Evolutionary conservation across 92 coral and sea anemone genomes (phyloP), one percentile per base, ranked within the genome.

Genomic region (Plumapathes pennacea): DNA sequence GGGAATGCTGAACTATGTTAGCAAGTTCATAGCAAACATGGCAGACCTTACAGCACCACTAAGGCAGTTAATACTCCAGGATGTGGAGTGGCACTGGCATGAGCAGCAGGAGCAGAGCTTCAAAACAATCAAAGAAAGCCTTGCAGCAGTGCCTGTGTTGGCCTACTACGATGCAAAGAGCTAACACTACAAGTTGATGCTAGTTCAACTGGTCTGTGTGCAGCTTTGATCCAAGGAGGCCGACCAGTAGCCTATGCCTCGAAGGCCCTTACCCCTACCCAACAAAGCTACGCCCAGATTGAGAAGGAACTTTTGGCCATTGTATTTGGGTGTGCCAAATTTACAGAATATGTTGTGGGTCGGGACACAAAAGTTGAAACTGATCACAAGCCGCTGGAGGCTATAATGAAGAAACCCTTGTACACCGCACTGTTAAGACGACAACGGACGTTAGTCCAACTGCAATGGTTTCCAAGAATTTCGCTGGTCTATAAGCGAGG

Each of bases 51-150:
- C 60, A 4, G 53, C 71, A 33, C 79, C 46, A 0, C 46, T 72
- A 5, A 61, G 71, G 50, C 40, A 38, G 20, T 30, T 61, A 31
- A 47, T 52, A 18, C 60, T 46, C 10, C 47, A 71, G 45, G 57
- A 69, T 41, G 40, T 46, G 11, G 64, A 54, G 53, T 67, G 64
- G 64, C 53, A 67, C 22, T 67, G 62, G 64, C 47, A 38, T 19
- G 63, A 54, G 21, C 74, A 67, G 34, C 64, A 67, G 33, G 42
- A 67, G 19, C 28, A 36, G 32, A 40, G 76, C 44, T 68, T 67
- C 13, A 33, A 38, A 23, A 29, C n/a, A 28, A 15, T 67, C 11
- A 42, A 67, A 24, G 12, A 51, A 47, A 18, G 37, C 1, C 33
- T 55, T 9, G 58, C 18, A 23, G 41, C 9, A 25, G 33, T 62